Evolutionary conservation across 1,140 invertebrate species (phyloP).

Genomic region (Drosophila prosaltans): DNA sequence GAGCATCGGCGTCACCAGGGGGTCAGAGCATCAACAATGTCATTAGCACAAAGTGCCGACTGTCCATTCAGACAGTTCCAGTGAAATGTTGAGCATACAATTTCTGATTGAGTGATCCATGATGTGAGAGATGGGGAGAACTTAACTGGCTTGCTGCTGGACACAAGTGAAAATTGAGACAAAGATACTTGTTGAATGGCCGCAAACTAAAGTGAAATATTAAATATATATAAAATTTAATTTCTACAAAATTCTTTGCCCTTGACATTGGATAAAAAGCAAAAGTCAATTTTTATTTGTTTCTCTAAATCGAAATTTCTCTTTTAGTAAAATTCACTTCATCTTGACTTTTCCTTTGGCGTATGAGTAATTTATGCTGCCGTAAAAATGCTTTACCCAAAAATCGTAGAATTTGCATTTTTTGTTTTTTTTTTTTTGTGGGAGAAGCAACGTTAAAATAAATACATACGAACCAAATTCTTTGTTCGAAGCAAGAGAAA

Average conservation of each 20-base stretch:
- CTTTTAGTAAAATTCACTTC: conserved; percentile 13
- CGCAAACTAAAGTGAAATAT: background rate
- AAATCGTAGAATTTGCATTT: conserved; percentile 50
- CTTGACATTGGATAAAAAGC: conserved; percentile 36
- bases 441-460: conserved; percentile 35
- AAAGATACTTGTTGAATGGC: conserved; percentile 1
- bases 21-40: conserved; percentile 9
- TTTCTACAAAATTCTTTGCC: conserved; percentile 26
- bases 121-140: background rate
- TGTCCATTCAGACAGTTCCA: conserved; percentile 16
- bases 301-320: conserved; percentile 13
- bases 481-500: conserved; percentile 17
- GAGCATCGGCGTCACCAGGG: background rate
- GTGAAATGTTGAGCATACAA: conserved; percentile 13
- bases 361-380: conserved; percentile 36
- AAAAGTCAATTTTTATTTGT: conserved; percentile 13
- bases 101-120: conserved; percentile 6
- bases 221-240: conserved; percentile 14
- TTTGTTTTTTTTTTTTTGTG: conserved; percentile 32
- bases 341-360: conserved; percentile 18
- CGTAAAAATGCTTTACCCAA: conserved; percentile 40
- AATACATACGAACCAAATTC: conserved; percentile 46
- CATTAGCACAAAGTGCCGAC: conserved; percentile 17
- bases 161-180: conserved; percentile 3
- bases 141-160: background rate